Evolutionary conservation across 2,113 vertebrate genomes (phyloP).

Genomic region (Pomatorhinus ruficollis): DNA sequence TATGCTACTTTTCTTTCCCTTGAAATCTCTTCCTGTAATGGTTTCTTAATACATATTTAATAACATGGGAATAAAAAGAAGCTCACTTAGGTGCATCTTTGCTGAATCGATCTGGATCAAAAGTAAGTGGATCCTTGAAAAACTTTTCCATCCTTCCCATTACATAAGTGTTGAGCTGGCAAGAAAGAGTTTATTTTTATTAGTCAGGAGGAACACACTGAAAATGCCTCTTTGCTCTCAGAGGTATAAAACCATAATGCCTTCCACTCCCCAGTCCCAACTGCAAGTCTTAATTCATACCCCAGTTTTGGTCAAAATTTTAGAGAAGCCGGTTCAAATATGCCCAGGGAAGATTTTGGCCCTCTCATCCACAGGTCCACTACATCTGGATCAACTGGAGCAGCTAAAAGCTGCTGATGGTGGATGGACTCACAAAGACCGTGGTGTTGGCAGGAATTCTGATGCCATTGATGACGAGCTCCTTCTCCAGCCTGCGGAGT

Average conservation of each 20-base stretch:
- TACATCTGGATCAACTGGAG: neutral
- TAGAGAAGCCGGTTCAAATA: neutral
- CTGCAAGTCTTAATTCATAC: neutral
- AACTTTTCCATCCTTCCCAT: slow-evolving; percentile 84
- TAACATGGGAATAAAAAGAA: neutral
- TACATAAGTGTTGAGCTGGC: slow-evolving; percentile 82
- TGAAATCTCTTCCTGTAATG: neutral
- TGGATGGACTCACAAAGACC: slow-evolving; percentile 53
- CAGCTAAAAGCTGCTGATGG: neutral
- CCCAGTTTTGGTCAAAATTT: neutral
- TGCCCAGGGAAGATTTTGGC: neutral
- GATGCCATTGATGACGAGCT: slow-evolving; percentile 75
- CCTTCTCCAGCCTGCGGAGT: slow-evolving; percentile 73
- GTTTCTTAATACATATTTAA: neutral
- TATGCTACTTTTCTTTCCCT: neutral
- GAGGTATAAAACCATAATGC: neutral
- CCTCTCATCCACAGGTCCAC: neutral
- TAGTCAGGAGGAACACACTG: neutral
- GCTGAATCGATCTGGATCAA: slow-evolving; percentile 90
- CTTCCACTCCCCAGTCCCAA: neutral
- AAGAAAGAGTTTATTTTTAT: neutral
- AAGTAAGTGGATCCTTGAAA: slow-evolving; percentile 87
- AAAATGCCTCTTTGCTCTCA: neutral
- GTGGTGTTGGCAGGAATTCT: slow-evolving; percentile 75
- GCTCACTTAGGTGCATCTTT: slow-evolving; percentile 87